phyloP scores from a whole-genome alignment of 2,797 vertebrate genomes.

The Hephaestus fuliginosus region DNA sequence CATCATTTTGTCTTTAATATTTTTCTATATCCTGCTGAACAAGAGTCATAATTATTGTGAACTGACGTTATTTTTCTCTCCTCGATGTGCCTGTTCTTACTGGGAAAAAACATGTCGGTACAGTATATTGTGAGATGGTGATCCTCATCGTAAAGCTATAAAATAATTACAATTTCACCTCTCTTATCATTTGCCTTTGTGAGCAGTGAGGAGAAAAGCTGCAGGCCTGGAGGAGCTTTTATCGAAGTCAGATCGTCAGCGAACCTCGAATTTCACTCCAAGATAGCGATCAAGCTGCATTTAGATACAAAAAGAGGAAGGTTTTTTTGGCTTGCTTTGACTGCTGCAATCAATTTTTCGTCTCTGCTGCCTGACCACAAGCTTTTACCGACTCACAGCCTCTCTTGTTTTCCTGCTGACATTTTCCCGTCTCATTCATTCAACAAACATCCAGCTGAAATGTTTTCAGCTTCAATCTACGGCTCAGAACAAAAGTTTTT shows the following conservation, averaged over 20 bases:
- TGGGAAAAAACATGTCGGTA: background rate
- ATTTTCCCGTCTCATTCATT: background rate
- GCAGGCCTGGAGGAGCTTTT: background rate
- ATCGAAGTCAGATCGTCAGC: background rate
- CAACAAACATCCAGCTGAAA: background rate
- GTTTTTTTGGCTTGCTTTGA: background rate
- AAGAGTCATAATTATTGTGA: too few species aligned
- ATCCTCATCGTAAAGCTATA: background rate
- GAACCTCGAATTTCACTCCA: background rate
- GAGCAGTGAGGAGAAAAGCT: background rate
- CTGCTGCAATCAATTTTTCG: background rate
- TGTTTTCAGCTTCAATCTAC: background rate
- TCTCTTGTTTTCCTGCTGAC: background rate
- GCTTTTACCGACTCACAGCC: background rate
- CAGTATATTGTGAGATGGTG: background rate
- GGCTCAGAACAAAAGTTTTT: background rate
- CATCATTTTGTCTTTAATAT: too few species aligned
- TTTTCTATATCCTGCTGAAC: too few species aligned
- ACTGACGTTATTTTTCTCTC: too few species aligned
- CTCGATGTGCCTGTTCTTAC: too few species aligned
- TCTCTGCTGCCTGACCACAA: background rate
- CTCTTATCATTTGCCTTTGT: too few species aligned
- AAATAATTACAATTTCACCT: background rate
- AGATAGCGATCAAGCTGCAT: background rate
- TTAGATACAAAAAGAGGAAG: background rate